A percentile compares a stretch with the other conserved stretches of the same genome.
These are phyloP conservation scores for Ophioderma brevispina DNA, from an alignment of 35 echinoderm and acorn worm genomes.

Conservation along the genomic window DNA sequence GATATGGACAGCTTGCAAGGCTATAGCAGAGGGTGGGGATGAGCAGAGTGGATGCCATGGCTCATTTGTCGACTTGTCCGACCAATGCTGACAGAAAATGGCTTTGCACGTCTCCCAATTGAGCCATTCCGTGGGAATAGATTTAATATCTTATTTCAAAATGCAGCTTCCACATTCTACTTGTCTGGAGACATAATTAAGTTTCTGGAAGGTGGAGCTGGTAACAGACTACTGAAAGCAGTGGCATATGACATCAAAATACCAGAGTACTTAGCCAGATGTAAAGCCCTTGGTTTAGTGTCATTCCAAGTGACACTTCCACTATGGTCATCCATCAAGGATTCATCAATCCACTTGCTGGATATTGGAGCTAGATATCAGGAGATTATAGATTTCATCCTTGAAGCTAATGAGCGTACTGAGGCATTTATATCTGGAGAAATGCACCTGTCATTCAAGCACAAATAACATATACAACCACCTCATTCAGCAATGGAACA, in stretches of 20 bases:
- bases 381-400: constrained; percentile 26
- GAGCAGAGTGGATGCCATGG: constrained; percentile 42
- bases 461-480: background rate
- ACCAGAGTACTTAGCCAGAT: constrained; percentile 26
- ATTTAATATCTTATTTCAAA: too few species aligned
- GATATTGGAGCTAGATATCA: too few species aligned
- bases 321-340: constrained; percentile 42
- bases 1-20: constrained; percentile 50
- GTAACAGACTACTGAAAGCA: constrained; percentile 26
- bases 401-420: background rate
- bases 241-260: constrained; percentile 26
- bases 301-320: constrained; percentile 12
- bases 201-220: constrained; percentile 11
- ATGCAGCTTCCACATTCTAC: constrained; percentile 43
- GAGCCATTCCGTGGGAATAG: too few species aligned
- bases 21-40: constrained; percentile 42
- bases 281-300: constrained; percentile 47
- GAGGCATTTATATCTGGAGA: constrained; percentile 16
- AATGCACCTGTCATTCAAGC: constrained; percentile 25
- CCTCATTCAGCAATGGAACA: constrained; percentile 7
- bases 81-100: too few species aligned
- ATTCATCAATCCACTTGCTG: constrained; percentile 20
- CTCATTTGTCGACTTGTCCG: background rate
- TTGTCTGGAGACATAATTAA: background rate
- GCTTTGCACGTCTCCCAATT: too few species aligned